A percentile compares a stretch with the other conserved stretches of the same genome.
Evolutionary conservation across 2,888 invertebrate species (phyloP).

Genomic region (Cerastis leucographa): DNA sequence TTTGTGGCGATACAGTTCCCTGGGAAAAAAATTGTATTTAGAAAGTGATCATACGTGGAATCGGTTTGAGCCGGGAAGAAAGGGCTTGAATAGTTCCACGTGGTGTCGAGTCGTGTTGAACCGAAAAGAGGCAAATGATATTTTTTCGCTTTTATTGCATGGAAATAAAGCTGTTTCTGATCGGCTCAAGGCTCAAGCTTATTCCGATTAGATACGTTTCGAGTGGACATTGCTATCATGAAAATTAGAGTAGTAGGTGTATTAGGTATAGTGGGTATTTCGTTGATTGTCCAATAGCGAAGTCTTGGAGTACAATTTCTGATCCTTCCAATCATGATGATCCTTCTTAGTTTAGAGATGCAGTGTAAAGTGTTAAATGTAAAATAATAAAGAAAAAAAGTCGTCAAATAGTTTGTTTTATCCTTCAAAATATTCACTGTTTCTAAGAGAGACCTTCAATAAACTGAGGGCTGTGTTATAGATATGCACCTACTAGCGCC

Average conservation of each 20-base stretch:
- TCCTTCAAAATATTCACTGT: not conserved
- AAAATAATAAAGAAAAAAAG: not conserved
- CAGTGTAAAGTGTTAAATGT: not conserved
- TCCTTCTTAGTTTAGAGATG: not conserved
- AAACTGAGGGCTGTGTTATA: not conserved
- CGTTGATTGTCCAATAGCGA: not conserved
- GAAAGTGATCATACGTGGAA: not conserved
- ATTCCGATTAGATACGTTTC: not conserved
- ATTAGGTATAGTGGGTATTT: not conserved
- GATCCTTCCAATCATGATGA: not conserved
- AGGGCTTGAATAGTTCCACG: not conserved
- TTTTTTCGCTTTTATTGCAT: not conserved
- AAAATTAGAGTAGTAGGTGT: not conserved
- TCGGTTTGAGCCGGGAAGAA: not conserved
- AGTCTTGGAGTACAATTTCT: not conserved
- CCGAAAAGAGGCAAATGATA: not conserved
- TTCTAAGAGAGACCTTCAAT: not conserved
- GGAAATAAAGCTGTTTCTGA: not conserved
- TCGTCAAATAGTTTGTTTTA: not conserved
- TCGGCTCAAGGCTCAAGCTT: not conserved
- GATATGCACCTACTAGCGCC: conserved; percentile 31
- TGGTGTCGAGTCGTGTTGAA: not conserved
- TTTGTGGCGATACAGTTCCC: conserved; percentile 86
- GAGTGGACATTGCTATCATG: not conserved
- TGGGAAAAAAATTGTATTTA: conserved; percentile 56